Percentiles rank a stretch among this genome's conserved stretches.
Evolutionary conservation across 2,888 invertebrate genomes (phyloP).

Genomic region (Cataglyphis livida): DNA sequence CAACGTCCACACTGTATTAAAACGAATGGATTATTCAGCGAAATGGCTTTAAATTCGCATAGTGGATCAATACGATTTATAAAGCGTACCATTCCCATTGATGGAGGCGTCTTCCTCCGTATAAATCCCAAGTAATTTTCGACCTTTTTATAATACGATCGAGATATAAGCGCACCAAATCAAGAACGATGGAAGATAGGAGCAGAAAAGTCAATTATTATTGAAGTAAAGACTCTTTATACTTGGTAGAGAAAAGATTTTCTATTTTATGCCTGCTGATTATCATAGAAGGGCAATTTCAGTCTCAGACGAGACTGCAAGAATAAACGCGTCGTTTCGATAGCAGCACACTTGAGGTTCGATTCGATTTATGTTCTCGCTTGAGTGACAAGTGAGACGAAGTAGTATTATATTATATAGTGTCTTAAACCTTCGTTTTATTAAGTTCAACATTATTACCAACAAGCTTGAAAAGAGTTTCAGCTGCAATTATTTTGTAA

Average conservation of each 20-base stretch:
- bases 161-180: constrained; percentile 20
- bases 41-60: constrained; percentile 23
- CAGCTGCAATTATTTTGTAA: not conserved
- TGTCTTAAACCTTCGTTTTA: constrained; percentile 5
- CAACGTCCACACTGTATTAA: constrained; percentile 38
- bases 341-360: constrained; percentile 7
- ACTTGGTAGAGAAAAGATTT: constrained; percentile 6
- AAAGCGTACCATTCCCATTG: not conserved
- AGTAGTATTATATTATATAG: not conserved
- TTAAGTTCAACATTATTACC: not conserved
- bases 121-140: constrained; percentile 43
- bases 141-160: constrained; percentile 19
- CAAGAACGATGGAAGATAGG: not conserved
- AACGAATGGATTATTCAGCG: constrained; percentile 32
- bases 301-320: constrained; percentile 15
- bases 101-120: constrained; percentile 22
- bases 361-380: constrained; percentile 30
- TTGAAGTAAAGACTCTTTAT: constrained; percentile 49
- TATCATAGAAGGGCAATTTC: constrained; percentile 56
- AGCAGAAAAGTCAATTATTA: constrained; percentile 49
- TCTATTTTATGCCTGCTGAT: constrained; percentile 46
- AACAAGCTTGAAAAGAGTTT: not conserved
- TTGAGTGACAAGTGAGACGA: not conserved
- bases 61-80: constrained; percentile 32
- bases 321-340: constrained; percentile 30